Evolutionary conservation across 2,888 invertebrate species (phyloP).

Genomic region (Hedychridium roseum): DNA sequence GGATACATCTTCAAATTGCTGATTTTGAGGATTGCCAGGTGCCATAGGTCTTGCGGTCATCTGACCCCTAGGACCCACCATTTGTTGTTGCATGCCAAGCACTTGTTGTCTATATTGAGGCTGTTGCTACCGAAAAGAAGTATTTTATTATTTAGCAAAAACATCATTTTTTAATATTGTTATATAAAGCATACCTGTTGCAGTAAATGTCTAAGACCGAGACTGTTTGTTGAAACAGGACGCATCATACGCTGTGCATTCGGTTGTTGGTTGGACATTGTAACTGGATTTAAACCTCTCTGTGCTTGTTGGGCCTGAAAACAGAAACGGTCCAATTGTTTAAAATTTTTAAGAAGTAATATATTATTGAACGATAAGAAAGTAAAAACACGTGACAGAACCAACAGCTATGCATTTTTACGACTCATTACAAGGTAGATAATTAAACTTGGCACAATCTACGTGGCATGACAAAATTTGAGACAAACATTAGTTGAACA

Average conservation of each 20-base stretch:
- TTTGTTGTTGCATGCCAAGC: conserved; percentile 67
- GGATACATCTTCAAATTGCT: conserved; percentile 67
- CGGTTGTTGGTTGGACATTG: conserved; percentile 60
- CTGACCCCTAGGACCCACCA: conserved; percentile 65
- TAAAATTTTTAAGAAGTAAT: no score
- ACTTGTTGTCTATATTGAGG: conserved; percentile 75
- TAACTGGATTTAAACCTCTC: conserved; percentile 53
- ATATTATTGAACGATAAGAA: no score
- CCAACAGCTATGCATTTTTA: no score
- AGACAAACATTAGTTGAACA: conserved; percentile 1
- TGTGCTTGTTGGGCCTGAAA: conserved; percentile 60
- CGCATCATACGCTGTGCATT: conserved; percentile 75
- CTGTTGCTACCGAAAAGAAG: conserved; percentile 66
- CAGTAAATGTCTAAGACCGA: conserved; percentile 80
- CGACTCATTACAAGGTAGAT: no score
- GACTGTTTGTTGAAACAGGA: conserved; percentile 79
- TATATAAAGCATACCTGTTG: conserved; percentile 71
- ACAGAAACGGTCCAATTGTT: no score
- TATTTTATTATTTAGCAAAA: no score
- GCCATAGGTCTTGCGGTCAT: conserved; percentile 63
- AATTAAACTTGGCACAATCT: no score
- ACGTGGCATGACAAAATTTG: not conserved
- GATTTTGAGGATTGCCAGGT: conserved; percentile 61
- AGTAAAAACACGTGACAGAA: no score
- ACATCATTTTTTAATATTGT: not conserved